Base-by-base conservation (phyloP, 2,888 invertebrate species). In the Nephrotoma appendiculata region DNA sequence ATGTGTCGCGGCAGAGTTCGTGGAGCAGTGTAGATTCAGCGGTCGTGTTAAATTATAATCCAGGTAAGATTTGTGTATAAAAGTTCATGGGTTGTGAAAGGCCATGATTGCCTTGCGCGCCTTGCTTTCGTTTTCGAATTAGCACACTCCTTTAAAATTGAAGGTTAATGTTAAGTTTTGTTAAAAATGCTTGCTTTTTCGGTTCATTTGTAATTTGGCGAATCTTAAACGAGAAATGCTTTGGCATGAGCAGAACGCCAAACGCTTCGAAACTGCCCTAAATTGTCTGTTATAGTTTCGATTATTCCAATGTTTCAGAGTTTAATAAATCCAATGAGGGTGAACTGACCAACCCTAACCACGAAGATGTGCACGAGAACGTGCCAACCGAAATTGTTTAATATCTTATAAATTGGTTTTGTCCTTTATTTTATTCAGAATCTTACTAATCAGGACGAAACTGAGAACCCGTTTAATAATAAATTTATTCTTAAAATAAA, bases 11-110 rank as follows among this genome's bases (percentile, higher is more conserved):
- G 45, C 96, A 96, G 90, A 95, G 95, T 91, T 96, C 96, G 86
- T 96, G 96, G 95, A 95, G 94, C 90, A 94, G 94, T 89, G 94
- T 94, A 90, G 96, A 96, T 91, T 96, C 96, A 90, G 96, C 95
- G 42, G 95, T 95, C 48, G 95, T 94, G 85, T 92, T 95, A 88
- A 93, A 93, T 12, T 88, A 92, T 90, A 41, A 84, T 84, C 15
- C 84, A 41, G 84, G 71, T 71, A 71, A 71, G 71, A 31, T 71
- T 9, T 71, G 44, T 44, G 4, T 44, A 31, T 44, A 44, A 44
- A 44, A 44, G 11, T 44, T 9, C 11, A 44, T 44, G 1, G 44
- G 44, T 11, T 44, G 11, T 44, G 15, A 15, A 15, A 57, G 5
- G 52, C 5, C 15, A 57, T 57, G n/a, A 7, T 7, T 57, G 52